Base-by-base conservation (phyloP, 2,113 vertebrate species). In the Ariopsis seemanni region DNA sequence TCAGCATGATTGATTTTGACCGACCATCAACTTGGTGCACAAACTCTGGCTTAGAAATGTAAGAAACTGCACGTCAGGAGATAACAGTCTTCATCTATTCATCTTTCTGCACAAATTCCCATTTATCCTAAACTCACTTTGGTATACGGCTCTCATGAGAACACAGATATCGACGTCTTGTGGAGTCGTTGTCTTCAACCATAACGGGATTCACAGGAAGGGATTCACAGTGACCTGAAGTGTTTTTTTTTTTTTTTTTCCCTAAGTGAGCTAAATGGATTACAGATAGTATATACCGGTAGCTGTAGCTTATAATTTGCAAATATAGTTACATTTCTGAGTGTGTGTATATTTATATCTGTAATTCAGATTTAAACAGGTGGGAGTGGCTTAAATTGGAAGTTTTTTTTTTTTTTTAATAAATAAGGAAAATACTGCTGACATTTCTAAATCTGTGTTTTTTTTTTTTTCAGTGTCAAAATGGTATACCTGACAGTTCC, bases 41-140 rank as follows among this genome's bases (percentile, higher is more conserved):
- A n/a, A 12, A 22, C 0, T 17, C 57, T 22, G 42, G 57, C 58
- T 85, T 85, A 85, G n/a, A 11, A 77, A 58, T 74, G 34, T 8
- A 60, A 60, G 11, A 57, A 25, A 75, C 10, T 10, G 22, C 4
- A 48, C 4, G 11, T 77, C 48, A 77, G 74, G 74, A 52, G 22
- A 77, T 48, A n/a, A 78, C 25, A 2, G 15, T 55, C 75, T 78
- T 7, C 0, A 55, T 25, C 17, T 58, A 5, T 57, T 50, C 53
- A 50, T 85, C n/a, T 50, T 75, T 42, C 22, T 1, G 12, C 34
- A 53, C n/a, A 25, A 77, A 30, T 6, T 78, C 53, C 20, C 52
- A 53, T 79, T 74, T 22, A 52, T 78, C 74, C 42, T 63, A 25
- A 63, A 79, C 27, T 86, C 85, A 15, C n/a, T 85, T 48, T 50